Evolutionary conservation across 2,113 vertebrate genomes (phyloP).

Genomic region (Rhea americana): DNA sequence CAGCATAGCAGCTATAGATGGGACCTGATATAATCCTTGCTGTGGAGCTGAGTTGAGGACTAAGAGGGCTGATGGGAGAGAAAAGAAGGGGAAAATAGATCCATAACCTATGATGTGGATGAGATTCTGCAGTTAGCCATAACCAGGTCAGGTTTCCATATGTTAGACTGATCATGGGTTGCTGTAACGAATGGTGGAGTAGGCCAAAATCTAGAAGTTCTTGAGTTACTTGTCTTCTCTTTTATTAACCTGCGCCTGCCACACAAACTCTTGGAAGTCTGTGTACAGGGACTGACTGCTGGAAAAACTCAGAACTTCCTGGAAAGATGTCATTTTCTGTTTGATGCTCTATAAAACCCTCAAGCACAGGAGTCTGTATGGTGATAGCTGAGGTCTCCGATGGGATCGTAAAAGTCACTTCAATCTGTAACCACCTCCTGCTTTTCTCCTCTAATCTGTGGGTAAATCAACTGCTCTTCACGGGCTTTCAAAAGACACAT

Average conservation of each 20-base stretch:
- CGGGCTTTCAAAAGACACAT: neutral
- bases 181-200: neutral
- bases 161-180: no score
- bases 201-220: neutral
- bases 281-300: neutral
- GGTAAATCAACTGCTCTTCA: neutral
- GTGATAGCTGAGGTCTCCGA: neutral
- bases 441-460: neutral
- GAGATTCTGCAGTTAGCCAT: neutral
- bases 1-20: neutral
- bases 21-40: neutral
- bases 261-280: neutral
- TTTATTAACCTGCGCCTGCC: neutral
- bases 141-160: neutral
- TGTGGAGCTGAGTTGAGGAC: neutral
- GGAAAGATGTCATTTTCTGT: neutral
- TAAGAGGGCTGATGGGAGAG: neutral
- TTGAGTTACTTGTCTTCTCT: neutral
- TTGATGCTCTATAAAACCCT: neutral
- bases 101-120: neutral
- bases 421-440: neutral
- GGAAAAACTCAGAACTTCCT: neutral
- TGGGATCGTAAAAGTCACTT: neutral
- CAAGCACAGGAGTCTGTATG: neutral
- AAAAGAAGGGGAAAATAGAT: neutral